phyloP scores from a whole-genome alignment of 2,888 invertebrate genomes.

The Pristionchus maxplancki region DNA sequence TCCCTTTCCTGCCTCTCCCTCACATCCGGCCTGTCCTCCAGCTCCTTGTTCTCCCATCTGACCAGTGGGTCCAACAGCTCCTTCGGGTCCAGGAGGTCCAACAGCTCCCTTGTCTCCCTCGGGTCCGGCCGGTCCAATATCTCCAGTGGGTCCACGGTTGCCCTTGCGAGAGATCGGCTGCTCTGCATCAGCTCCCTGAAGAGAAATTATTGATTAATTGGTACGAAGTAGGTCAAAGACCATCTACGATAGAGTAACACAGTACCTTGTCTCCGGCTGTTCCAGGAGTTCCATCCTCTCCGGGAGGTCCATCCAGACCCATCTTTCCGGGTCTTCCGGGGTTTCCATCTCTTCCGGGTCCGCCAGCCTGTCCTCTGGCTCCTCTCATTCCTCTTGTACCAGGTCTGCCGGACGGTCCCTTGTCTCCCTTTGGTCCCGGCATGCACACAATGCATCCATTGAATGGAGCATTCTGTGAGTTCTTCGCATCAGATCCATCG shows the following conservation, averaged over 20 bases:
- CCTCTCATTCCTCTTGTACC: conserved; percentile 69
- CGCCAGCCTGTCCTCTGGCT: conserved; percentile 62
- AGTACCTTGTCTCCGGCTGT: conserved; percentile 55
- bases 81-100: conserved; percentile 56
- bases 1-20: conserved; percentile 62
- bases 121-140: conserved; percentile 65
- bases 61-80: conserved; percentile 66
- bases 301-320: conserved; percentile 64
- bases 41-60: conserved; percentile 67
- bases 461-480: conserved; percentile 66
- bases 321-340: conserved; percentile 68
- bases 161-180: conserved; percentile 67
- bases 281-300: conserved; percentile 59
- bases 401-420: conserved; percentile 54
- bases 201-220: background rate
- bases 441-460: conserved; percentile 60
- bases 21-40: conserved; percentile 66
- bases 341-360: conserved; percentile 62
- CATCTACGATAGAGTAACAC: background rate
- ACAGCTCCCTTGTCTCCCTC: conserved; percentile 67
- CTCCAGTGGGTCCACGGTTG: conserved; percentile 67
- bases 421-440: conserved; percentile 56
- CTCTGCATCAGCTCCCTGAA: conserved; percentile 60
- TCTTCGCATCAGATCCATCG: conserved; percentile 64
- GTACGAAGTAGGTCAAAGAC: background rate